Percentiles rank a stretch among this genome's conserved stretches.
Evolutionary conservation across 2,113 vertebrate genomes (phyloP).

Genomic region (Lophura nycthemera): DNA sequence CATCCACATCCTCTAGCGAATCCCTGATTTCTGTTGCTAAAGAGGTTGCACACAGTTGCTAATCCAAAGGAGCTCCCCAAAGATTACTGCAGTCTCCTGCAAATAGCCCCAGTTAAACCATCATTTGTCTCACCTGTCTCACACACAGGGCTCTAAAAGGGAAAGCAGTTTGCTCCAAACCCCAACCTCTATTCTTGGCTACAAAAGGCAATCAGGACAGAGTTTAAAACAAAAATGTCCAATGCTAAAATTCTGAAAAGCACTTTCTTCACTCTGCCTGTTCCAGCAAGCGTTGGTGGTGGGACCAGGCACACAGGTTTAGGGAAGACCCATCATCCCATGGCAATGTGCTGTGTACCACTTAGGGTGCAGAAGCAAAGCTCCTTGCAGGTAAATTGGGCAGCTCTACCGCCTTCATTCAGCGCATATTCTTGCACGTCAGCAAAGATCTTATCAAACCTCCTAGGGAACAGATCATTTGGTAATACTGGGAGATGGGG

Average conservation of each 20-base stretch:
- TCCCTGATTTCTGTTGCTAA: not conserved
- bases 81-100: accelerated
- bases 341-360: accelerated
- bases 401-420: not conserved
- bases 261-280: accelerated
- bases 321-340: not conserved
- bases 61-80: not conserved
- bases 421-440: accelerated
- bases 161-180: not conserved
- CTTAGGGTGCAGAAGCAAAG: not conserved
- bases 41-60: not conserved
- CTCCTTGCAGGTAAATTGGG: not conserved
- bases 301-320: not conserved
- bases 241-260: not conserved
- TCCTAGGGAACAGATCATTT: not conserved
- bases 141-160: accelerated
- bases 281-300: not conserved
- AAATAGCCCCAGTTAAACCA: not conserved
- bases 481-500: accelerated
- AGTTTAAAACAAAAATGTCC: not conserved
- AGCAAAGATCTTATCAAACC: not conserved
- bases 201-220: not conserved
- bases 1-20: not conserved
- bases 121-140: not conserved
- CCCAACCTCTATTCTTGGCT: not conserved